Evolutionary conservation across 2,888 invertebrate genomes (phyloP).

Genomic region (Trisateles emortualis): DNA sequence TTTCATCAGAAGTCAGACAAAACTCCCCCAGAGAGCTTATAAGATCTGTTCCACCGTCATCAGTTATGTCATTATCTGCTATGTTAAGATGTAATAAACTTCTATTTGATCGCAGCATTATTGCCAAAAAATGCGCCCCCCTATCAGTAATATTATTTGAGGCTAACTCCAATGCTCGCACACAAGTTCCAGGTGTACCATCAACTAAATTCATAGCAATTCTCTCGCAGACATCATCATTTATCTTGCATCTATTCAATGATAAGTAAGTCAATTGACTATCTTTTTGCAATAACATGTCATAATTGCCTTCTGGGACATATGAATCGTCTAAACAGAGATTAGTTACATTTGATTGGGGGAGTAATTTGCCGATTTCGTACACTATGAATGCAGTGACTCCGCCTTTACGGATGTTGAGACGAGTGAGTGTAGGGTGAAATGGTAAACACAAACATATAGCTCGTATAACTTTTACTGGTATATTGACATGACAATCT

Average conservation of each 20-base stretch:
- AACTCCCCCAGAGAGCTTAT: conserved; percentile 9
- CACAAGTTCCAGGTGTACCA: conserved; percentile 39
- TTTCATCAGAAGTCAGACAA: conserved; percentile 6
- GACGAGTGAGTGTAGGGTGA: conserved; percentile 53
- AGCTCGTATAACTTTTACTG: conserved; percentile 54
- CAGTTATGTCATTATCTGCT: conserved; percentile 45
- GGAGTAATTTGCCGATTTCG: conserved; percentile 59
- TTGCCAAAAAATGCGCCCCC: conserved; percentile 4
- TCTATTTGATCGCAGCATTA: conserved; percentile 18
- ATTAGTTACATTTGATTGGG: conserved; percentile 63
- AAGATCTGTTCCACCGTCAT: conserved; percentile 29
- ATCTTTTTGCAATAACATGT: conserved; percentile 52
- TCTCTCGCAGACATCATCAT: conserved; percentile 51
- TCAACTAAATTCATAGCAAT: conserved; percentile 51
- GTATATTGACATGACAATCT: conserved; percentile 34
- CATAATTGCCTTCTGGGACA: conserved; percentile 58
- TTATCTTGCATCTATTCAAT: conserved; percentile 60
- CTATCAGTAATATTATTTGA: conserved; percentile 57
- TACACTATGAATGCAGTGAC: conserved; percentile 44
- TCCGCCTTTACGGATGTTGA: conserved; percentile 51
- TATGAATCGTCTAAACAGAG: conserved; percentile 61
- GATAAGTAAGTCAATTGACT: conserved; percentile 61
- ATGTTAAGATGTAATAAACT: conserved; percentile 45
- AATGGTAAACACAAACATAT: conserved; percentile 59
- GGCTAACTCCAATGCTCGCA: conserved; percentile 58